Percentiles rank a stretch among this genome's conserved stretches.
Conservation (phyloP, 2,113 vertebrate genomes). For the Nothoprocta perdicaria region DNA sequence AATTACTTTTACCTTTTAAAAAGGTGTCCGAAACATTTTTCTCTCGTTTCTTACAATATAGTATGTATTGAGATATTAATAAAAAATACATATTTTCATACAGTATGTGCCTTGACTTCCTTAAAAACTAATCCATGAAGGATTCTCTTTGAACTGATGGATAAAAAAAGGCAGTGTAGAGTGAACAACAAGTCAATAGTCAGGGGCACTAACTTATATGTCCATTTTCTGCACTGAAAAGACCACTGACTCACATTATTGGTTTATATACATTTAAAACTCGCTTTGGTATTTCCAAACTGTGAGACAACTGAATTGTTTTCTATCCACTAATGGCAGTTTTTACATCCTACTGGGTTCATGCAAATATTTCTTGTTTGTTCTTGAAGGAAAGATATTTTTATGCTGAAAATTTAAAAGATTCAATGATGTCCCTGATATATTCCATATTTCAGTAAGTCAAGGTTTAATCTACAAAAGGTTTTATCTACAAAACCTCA, state of each 20-base stretch:
- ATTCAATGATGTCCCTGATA: not conserved
- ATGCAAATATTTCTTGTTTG: not conserved
- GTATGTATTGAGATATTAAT: not conserved
- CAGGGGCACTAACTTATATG: not conserved
- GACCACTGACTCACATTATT: not conserved
- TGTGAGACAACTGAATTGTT: not conserved
- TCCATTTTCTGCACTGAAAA: not conserved
- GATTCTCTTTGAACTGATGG: not conserved
- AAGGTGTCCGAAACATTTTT: not conserved
- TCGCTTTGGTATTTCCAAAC: not conserved
- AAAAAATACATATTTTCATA: not conserved
- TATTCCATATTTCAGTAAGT: not conserved
- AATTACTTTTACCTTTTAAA: not conserved
- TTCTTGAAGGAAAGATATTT: not conserved
- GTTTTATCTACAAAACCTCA: not conserved
- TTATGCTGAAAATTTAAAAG: not conserved
- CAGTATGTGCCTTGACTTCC: not conserved
- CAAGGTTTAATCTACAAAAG: not conserved
- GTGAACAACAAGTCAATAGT: rapidly evolving
- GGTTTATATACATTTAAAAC: not conserved
- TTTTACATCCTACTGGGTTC: not conserved
- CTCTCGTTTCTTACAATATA: not conserved
- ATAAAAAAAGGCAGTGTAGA: not conserved
- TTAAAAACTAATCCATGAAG: not conserved
- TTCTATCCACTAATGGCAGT: not conserved